Evolutionary conservation across 2,113 vertebrate species (phyloP).

Genomic region (Nothobranchius furzeri): DNA sequence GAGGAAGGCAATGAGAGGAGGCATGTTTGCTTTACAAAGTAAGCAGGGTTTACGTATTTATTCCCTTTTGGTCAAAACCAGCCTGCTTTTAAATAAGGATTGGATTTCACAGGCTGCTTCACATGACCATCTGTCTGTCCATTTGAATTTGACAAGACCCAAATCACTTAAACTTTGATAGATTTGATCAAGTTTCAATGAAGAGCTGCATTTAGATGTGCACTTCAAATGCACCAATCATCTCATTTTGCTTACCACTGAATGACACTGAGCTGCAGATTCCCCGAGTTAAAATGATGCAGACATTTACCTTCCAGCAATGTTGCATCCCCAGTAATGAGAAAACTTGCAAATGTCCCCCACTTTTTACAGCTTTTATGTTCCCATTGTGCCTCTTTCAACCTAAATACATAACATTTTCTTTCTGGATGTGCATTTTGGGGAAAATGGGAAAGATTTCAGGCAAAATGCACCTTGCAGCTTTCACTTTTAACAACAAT

Average conservation of each 20-base stretch:
- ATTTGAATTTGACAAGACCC: conserved; percentile 55
- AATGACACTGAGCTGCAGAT: conserved; percentile 10
- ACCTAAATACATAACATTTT: background rate
- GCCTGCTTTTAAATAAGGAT: conserved; percentile 53
- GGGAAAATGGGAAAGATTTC: background rate
- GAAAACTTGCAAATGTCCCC: conserved; percentile 4
- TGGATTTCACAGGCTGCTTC: conserved; percentile 64
- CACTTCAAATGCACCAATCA: conserved; percentile 33
- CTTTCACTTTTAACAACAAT: background rate
- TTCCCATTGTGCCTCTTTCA: background rate
- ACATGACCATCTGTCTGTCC: conserved; percentile 55
- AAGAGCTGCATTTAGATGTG: conserved; percentile 33
- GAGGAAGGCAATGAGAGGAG: conserved; percentile 54
- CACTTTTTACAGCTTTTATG: background rate
- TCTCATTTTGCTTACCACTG: conserved; percentile 14
- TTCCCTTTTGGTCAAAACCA: conserved; percentile 41
- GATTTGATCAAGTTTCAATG: conserved; percentile 58
- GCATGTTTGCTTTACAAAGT: conserved; percentile 50
- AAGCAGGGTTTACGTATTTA: conserved; percentile 65
- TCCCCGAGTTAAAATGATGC: background rate
- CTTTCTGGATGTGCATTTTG: background rate
- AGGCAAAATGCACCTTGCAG: background rate
- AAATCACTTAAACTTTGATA: conserved; percentile 63
- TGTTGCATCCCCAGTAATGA: background rate
- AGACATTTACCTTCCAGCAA: background rate